These are phyloP conservation scores for Acyrthosiphon pisum DNA, from an alignment of 1,140 invertebrate genomes.

Conservation along the genomic window DNA sequence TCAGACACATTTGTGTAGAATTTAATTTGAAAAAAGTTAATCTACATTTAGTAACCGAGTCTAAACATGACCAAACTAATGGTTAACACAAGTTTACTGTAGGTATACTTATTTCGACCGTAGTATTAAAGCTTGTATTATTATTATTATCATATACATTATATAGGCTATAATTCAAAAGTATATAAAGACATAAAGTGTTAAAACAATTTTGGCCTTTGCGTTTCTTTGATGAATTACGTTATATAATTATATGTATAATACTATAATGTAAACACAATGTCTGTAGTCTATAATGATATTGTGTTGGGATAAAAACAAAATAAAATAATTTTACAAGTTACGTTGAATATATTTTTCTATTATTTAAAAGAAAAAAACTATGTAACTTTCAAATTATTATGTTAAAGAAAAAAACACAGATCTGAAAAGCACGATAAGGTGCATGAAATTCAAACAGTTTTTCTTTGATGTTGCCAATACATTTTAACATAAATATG, in stretches of 20 bases:
- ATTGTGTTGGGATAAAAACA: background rate
- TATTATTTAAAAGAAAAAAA: background rate
- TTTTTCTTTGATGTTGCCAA: background rate
- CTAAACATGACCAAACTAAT: background rate
- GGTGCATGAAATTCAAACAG: background rate
- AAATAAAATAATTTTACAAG: background rate
- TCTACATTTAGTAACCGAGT: background rate
- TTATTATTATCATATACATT: background rate
- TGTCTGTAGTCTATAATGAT: no score
- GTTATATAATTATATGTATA: background rate
- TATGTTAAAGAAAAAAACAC: background rate
- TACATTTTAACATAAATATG: no score
- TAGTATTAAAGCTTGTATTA: background rate
- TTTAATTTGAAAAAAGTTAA: slow-evolving; percentile 31
- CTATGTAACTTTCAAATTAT: background rate
- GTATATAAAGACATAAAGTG: no score
- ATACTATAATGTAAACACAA: background rate
- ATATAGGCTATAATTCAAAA: background rate
- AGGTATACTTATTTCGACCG: background rate
- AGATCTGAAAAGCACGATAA: background rate
- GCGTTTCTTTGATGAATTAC: background rate
- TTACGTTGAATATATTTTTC: background rate
- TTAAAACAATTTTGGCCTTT: background rate
- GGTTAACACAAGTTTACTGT: slow-evolving; percentile 13
- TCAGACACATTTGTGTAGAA: slow-evolving; percentile 17